Base-by-base conservation (phyloP, 1,140 invertebrate genomes). In the Brachionus manjavacas region DNA sequence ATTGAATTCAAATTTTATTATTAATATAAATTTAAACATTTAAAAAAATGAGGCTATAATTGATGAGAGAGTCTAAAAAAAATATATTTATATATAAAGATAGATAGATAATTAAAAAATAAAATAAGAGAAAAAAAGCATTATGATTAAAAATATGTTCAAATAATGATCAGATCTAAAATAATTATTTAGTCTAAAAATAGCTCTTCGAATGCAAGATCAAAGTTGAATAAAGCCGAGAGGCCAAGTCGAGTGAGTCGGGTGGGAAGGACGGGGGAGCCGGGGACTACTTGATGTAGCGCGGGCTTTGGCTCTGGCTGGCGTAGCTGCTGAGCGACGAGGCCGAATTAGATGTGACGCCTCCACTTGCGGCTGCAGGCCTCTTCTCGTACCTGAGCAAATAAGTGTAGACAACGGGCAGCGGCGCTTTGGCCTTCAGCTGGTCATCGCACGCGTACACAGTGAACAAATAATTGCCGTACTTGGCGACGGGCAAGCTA, bases 391-490 rank as follows among this genome's bases (percentile, higher is more conserved):
- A 84, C n/a, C 46, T 84, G 16, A 84, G n/a, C 31, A 84, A 46
- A 55, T 84, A 84, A 3, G 83, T 74, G 43, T 11, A 84, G 9
- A 84, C 83, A 43, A 49, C 68, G 0, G 83, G 83, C 25, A 84
- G 46, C 49, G 74, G 46, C 49, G 74, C 25, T 41, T 60, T 84
- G 1, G 11, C n/a, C 46, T 46, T 68, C 7, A 25, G 0, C n/a
- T 84, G 66, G 11, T 72, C 68, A 43, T 41, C 60, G 2, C 43
- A 66, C n/a, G 83, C 83, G 41, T 84, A 84, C 23, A 84, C 60
- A 6, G 83, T 84, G 16, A 84, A 84, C n/a, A 55, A 68, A 74
- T 84, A 84, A 78, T 31, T 39, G 23, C 68, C 83, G 20, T 41
- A 49, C 35, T 84, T 84, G 0, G 20, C 25, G 7, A 41, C 12